Percentiles rank a stretch among this genome's conserved stretches.
Conservation (phyloP, 2,888 invertebrate species). For the Abrostola tripartita region DNA sequence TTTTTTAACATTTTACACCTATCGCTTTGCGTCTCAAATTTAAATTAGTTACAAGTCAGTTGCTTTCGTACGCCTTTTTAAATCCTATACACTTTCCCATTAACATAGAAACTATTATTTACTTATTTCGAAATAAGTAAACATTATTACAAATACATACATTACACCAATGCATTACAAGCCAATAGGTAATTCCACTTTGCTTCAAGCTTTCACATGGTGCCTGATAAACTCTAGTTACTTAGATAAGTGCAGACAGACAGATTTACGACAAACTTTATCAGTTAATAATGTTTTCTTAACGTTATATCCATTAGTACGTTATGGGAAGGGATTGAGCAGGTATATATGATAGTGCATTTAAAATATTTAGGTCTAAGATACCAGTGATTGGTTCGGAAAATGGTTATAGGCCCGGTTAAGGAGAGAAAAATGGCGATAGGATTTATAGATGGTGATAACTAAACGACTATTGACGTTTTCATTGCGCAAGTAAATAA, state of each 20-base stretch:
- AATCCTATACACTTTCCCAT: neutral
- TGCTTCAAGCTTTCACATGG: conserved; percentile 57
- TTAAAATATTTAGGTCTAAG: conserved; percentile 25
- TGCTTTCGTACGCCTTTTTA: too few relatives aligned
- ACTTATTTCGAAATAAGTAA: conserved; percentile 10
- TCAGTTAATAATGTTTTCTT: conserved; percentile 59
- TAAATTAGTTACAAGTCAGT: too few relatives aligned
- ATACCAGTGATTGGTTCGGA: conserved; percentile 36
- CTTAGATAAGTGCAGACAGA: conserved; percentile 55
- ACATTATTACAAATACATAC: conserved; percentile 23
- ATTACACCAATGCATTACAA: conserved; percentile 35
- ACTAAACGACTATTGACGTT: neutral
- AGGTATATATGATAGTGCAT: conserved; percentile 32
- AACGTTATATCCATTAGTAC: conserved; percentile 54
- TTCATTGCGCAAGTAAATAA: conserved; percentile 14
- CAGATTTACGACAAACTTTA: conserved; percentile 61
- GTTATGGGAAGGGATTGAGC: conserved; percentile 29
- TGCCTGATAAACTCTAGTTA: conserved; percentile 56
- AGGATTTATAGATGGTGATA: conserved; percentile 2
- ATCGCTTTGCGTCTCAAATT: too few relatives aligned
- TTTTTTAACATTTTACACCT: too few relatives aligned
- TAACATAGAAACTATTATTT: neutral
- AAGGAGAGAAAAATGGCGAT: conserved; percentile 25
- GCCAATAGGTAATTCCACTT: conserved; percentile 57
- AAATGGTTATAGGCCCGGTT: conserved; percentile 36